A percentile compares a stretch with the other conserved stretches of the same genome.
Evolutionary conservation across 2,113 vertebrate genomes (phyloP).

Genomic region (Balaenoptera acutorostrata): DNA sequence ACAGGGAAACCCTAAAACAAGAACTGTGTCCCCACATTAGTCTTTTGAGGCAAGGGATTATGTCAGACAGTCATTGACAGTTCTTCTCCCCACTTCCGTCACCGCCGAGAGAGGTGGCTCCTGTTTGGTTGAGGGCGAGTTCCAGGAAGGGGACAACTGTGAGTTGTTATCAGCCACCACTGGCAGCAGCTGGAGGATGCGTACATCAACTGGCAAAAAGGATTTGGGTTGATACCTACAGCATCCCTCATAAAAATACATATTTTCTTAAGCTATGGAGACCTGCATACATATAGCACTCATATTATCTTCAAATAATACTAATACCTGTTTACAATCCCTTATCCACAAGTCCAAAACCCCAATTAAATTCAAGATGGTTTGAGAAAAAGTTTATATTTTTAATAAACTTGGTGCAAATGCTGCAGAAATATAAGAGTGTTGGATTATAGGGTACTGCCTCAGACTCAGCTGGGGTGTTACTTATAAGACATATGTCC

Average conservation of each 20-base stretch:
- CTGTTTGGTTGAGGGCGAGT: background rate
- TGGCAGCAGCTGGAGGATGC: background rate
- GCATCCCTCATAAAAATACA: background rate
- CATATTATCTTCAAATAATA: background rate
- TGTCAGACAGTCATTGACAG: background rate
- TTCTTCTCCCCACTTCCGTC: background rate
- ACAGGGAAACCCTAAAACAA: background rate
- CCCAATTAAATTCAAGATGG: background rate
- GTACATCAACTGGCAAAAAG: background rate
- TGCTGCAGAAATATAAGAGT: background rate
- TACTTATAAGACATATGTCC: background rate
- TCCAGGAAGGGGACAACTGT: background rate
- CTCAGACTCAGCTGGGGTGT: background rate
- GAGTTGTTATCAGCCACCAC: background rate
- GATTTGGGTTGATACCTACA: background rate
- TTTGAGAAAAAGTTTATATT: background rate
- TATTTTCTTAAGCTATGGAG: background rate
- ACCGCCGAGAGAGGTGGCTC: background rate
- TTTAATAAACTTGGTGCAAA: background rate
- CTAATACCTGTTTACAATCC: background rate
- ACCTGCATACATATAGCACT: background rate
- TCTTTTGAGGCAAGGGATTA: background rate
- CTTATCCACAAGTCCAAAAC: background rate
- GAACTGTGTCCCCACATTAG: background rate
- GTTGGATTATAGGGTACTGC: background rate